Evolutionary conservation across 2,797 vertebrate species (phyloP).

Genomic region (Molossus molossus): DNA sequence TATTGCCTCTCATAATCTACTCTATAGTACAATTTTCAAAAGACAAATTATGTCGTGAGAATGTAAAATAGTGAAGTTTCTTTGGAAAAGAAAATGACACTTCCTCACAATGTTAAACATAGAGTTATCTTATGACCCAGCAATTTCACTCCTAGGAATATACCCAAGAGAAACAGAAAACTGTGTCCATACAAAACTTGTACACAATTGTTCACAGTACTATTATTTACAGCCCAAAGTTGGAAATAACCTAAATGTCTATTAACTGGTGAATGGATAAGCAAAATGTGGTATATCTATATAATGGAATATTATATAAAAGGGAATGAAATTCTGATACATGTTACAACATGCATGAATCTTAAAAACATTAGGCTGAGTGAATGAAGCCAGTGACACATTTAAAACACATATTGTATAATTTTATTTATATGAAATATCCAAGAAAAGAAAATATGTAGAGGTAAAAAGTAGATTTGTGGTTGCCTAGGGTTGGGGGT

Average conservation of each 20-base stretch:
- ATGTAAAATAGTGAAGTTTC: not conserved
- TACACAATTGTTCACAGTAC: not conserved
- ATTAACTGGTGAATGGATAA: not conserved
- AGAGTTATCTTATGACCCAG: not conserved
- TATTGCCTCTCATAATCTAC: not conserved
- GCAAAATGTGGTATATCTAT: not conserved
- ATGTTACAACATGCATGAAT: not conserved
- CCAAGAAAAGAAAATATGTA: not conserved
- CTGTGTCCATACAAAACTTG: not conserved
- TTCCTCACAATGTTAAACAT: not conserved
- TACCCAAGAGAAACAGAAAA: not conserved
- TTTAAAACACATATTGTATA: not conserved
- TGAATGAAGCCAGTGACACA: conserved; percentile 8
- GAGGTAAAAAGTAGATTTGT: not conserved
- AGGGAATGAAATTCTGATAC: not conserved
- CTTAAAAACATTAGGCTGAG: conserved; percentile 47
- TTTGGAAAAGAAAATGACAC: not conserved
- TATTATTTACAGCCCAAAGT: not conserved
- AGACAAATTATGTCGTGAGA: not conserved
- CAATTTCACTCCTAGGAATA: not conserved
- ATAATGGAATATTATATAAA: conserved; percentile 1
- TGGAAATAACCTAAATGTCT: conserved; percentile 1
- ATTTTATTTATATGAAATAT: conserved; percentile 35
- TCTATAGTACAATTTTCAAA: not conserved
- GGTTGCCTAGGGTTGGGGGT: not conserved